Evolutionary conservation across 2,113 vertebrate genomes (phyloP).

Genomic region (Empidonax traillii): DNA sequence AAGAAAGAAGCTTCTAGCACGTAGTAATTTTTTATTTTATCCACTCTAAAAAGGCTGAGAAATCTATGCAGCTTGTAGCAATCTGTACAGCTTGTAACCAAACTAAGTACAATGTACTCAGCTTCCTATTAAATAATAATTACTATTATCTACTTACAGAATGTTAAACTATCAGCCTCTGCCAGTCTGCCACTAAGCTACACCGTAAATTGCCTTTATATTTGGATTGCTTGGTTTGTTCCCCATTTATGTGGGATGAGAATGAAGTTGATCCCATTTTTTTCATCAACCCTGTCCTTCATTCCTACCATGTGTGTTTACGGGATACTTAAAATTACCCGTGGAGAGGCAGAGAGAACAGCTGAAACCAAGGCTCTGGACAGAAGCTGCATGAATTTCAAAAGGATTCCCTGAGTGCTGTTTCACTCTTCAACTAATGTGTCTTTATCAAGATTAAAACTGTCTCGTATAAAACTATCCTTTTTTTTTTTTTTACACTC

Average conservation of each 20-base stretch:
- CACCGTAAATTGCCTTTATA: neutral
- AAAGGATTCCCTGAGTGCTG: neutral
- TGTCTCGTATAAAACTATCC: neutral
- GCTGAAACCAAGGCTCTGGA: neutral
- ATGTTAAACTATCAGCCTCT: neutral
- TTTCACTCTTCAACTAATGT: neutral
- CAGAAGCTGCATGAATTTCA: neutral
- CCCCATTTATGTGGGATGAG: neutral
- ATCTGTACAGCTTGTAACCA: neutral
- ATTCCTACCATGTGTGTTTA: neutral
- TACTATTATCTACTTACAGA: neutral
- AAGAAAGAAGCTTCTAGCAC: slow-evolving; percentile 57
- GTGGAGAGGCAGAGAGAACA: neutral
- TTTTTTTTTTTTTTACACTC: neutral
- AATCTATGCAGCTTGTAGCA: slow-evolving; percentile 34
- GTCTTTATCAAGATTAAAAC: neutral
- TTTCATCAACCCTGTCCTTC: neutral
- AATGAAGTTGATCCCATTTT: neutral
- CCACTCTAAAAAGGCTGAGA: slow-evolving; percentile 1
- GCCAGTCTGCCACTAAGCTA: neutral
- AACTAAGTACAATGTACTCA: neutral
- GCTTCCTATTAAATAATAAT: neutral
- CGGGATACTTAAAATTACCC: neutral
- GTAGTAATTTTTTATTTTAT: slow-evolving; percentile 59
- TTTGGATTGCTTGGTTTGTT: neutral